Evolutionary conservation across 2,113 vertebrate species (phyloP), one percentile per base, ranked within the genome.

Genomic region (Cervus canadensis): DNA sequence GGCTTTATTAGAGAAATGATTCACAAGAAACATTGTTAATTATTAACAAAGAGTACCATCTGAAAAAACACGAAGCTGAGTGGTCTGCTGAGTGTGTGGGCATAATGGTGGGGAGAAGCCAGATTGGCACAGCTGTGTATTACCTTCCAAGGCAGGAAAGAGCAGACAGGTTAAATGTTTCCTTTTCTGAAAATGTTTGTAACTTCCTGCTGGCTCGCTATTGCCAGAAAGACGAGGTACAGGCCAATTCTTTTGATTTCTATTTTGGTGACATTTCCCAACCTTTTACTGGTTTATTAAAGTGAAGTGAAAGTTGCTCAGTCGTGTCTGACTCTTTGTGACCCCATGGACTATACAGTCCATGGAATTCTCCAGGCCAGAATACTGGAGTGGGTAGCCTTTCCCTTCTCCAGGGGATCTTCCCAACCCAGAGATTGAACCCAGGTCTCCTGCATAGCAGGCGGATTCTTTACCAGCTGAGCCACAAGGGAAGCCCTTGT

Each of bases 1-100:
- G 25, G 64, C 33, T 95, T 93, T 95, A 57, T 71, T 96, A 79
- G 15, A 33, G 19, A 95, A 94, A 78, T 91, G 43, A 96, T 91
- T 78, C 23, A 91, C 74, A 84, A 93, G 62, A 81, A 92, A 78
- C 2, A 28, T 79, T 96, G 9, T 92, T 95, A 50, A 91, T 84
- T 56, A 86, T 64, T 71, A 78, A 64, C 89, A 87, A 89, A 94
- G 5, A 83, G 14, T 82, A 86, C 40, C 8, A 87, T 87, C 50
- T 64, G 13, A 26, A 50, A 94, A 89, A 79, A 85, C 40, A 59
- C 3, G 26, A 56, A 74, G 7, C 43, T 95, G 54, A 56, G 7
- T 64, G n/a, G 13, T 30, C 19, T 62, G 11, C 23, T 79, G 45
- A 48, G 56, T 87, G 25, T 36, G 19, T 33, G 19, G 28, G 6